Conservation (phyloP, 2,888 invertebrate species). For the Apamea epomidion region DNA sequence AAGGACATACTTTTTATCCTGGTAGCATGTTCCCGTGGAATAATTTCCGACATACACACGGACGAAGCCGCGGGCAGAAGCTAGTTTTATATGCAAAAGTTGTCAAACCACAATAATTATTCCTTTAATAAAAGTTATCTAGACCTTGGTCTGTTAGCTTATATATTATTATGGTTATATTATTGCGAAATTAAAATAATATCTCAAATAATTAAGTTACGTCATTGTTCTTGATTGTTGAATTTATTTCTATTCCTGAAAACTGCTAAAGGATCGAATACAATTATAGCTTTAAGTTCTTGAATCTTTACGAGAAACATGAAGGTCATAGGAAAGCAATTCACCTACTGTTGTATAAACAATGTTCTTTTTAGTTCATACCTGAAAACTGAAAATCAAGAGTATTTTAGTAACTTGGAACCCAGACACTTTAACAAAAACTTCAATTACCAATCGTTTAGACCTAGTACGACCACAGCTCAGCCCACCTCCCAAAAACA, state of each 20-base stretch:
- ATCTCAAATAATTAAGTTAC: neutral
- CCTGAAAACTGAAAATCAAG: neutral
- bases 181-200: neutral
- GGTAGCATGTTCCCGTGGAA: too few relatives aligned
- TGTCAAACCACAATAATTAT: too few relatives aligned
- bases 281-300: neutral
- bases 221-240: neutral
- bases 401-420: neutral
- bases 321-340: neutral
- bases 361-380: neutral
- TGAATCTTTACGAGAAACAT: neutral
- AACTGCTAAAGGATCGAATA: neutral
- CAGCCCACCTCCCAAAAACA: slow-evolving; percentile 36
- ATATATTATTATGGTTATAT: neutral
- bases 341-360: neutral
- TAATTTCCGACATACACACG: too few relatives aligned
- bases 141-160: neutral
- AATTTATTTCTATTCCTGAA: neutral
- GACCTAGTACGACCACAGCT: neutral
- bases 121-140: too few relatives aligned
- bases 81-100: too few relatives aligned
- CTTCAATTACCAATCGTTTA: neutral
- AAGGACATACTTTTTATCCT: too few relatives aligned
- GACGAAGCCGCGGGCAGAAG: too few relatives aligned
- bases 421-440: neutral